A percentile compares a stretch with the other conserved stretches of the same genome.
Conservation (phyloP, 2,113 vertebrate genomes). For the Chionodraco myersi region DNA sequence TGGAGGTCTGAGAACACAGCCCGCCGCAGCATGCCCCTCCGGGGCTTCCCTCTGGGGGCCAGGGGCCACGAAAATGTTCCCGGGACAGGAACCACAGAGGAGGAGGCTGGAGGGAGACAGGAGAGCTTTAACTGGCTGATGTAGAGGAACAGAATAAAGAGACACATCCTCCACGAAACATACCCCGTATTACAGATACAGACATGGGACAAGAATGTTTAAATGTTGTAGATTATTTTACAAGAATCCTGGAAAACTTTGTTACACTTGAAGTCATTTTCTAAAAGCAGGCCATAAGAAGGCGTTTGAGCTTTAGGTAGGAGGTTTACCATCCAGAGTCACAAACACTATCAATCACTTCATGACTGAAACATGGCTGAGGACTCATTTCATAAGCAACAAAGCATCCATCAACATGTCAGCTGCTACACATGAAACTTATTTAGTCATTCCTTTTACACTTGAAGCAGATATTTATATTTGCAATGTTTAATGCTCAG, state of each 20-base stretch:
- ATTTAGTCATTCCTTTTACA: too few species aligned
- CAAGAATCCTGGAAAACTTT: too few species aligned
- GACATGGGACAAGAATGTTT: neutral
- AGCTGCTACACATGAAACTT: too few species aligned
- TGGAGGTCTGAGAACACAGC: slow-evolving; percentile 98
- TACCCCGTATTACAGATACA: neutral
- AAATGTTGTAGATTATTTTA: neutral
- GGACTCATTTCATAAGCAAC: too few species aligned
- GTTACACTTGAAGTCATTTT: neutral
- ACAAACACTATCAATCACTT: too few species aligned
- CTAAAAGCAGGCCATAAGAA: neutral
- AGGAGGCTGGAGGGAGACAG: slow-evolving; percentile 81
- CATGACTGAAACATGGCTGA: too few species aligned
- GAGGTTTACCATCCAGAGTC: too few species aligned
- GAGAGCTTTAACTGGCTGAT: neutral
- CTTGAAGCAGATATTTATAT: too few species aligned
- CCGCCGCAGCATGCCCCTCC: slow-evolving; percentile 94
- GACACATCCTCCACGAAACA: neutral
- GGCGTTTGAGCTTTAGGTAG: too few species aligned
- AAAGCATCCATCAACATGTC: too few species aligned
- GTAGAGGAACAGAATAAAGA: too few species aligned
- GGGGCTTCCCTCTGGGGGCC: slow-evolving; percentile 91
- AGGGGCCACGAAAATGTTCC: slow-evolving; percentile 97
- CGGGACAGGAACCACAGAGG: slow-evolving; percentile 92
- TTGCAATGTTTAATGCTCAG: neutral